Evolutionary conservation across 2,113 vertebrate species (phyloP), one percentile per base, ranked within the genome.

Genomic region (Morone saxatilis): DNA sequence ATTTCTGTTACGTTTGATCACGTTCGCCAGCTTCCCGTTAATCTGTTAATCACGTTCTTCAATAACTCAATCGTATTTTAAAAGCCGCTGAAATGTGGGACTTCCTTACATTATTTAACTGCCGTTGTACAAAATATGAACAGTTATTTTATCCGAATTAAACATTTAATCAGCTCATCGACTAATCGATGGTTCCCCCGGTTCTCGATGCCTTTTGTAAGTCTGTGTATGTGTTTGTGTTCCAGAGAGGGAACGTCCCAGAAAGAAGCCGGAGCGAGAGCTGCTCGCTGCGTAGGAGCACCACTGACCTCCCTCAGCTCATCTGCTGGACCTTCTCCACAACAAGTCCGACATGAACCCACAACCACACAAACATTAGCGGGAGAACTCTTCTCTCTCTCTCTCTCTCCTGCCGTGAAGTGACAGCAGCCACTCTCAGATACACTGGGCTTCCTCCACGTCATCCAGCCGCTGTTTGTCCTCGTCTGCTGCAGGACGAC

Each of bases 261-360:
- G 90, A 65, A 95, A 89, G 92, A 94, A 91, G 82, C 76, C 87
- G 0, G 78, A 93, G 77, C 87, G 81, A 20, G 94, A 96, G 91
- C 67, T 95, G 78, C 89, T 96, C 25, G 92, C 95, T 0, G 86
- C 84, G 1, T 96, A 91, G 90, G 75, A 75, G 17, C 43, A 0
- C 0, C n/a, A 25, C 75, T 0, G 83, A 63, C 65, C 66, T 59
- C 36, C 63, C 10, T 36, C 53, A 12, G 57, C 41, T 3, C 43
- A 71, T 36, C 54, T 20, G 51, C 41, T 31, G 71, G 73, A 65
- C 5, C 9, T 54, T 3, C 54, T 69, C 0, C 16, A 38, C 40
- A 1, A 41, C 76, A 6, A 19, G 66, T 45, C 20, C 56, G 0
- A 11, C 83, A 16, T 5, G 0, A 40, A 57, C 8, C 43, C 1